Conservation (phyloP, 2,888 invertebrate species). For the Leptopilina myrica region DNA sequence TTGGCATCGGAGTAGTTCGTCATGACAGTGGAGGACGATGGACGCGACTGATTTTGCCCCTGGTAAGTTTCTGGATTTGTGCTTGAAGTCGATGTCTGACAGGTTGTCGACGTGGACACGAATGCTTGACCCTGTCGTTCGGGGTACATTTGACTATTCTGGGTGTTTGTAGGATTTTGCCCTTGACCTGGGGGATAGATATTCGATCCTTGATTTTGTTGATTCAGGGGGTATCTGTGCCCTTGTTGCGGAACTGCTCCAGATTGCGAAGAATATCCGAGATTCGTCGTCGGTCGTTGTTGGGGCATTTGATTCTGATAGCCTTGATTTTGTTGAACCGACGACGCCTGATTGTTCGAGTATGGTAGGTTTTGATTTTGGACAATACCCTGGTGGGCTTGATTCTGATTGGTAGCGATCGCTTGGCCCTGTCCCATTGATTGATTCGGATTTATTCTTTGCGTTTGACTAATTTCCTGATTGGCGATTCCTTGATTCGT, state of each 20-base stretch:
- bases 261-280: not conserved
- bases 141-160: conserved; percentile 62
- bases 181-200: conserved; percentile 61
- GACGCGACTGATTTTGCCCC: not conserved
- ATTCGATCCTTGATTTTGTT: conserved; percentile 56
- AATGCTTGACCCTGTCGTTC: conserved; percentile 64
- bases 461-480: not conserved
- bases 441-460: not conserved
- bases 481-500: not conserved
- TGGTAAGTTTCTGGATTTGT: conserved; percentile 61
- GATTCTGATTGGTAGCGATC: not conserved
- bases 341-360: not conserved
- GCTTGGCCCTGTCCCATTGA: not conserved
- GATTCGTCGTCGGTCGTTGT: conserved; percentile 46
- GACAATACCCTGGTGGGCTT: not conserved
- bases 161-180: conserved; percentile 49
- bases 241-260: conserved; percentile 13
- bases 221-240: conserved; percentile 58
- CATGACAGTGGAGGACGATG: conserved; percentile 55
- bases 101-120: conserved; percentile 52
- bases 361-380: no score
- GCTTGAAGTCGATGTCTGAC: conserved; percentile 58
- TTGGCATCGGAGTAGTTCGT: conserved; percentile 62
- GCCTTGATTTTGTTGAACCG: conserved; percentile 49
- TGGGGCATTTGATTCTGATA: conserved; percentile 60